Conservation (phyloP, 2,888 invertebrate species). For the Melieria omissa region DNA sequence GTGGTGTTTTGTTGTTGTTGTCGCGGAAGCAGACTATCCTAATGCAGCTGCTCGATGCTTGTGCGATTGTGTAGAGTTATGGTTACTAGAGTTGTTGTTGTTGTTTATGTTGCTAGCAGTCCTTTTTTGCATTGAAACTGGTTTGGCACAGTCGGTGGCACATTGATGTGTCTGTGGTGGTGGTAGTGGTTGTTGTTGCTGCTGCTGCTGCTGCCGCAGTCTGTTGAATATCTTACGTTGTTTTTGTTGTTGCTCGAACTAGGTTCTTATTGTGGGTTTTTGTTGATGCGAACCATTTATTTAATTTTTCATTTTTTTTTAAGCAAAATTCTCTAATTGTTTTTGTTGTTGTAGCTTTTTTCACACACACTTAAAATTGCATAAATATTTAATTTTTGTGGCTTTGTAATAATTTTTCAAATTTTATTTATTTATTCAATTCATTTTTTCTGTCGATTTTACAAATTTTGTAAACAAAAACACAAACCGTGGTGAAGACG, state of each 20-base stretch:
- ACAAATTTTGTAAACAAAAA: neutral
- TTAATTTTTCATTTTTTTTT: neutral
- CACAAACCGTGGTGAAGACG: neutral
- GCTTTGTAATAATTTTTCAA: neutral
- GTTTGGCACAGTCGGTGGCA: no score
- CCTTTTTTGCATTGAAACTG: neutral
- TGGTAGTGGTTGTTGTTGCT: no score
- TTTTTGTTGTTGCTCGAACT: neutral
- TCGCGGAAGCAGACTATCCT: neutral
- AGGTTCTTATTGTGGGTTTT: neutral
- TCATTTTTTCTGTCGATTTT: conserved; percentile 17
- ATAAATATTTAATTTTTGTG: neutral
- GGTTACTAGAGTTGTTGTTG: neutral
- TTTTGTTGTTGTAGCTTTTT: neutral
- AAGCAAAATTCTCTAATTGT: neutral
- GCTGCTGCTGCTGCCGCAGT: no score
- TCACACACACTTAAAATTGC: neutral
- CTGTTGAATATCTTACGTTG: neutral
- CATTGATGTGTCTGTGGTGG: neutral
- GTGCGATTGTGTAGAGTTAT: neutral
- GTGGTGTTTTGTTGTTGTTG: conserved; percentile 10
- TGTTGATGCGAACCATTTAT: neutral
- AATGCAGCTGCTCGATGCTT: neutral
- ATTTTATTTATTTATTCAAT: neutral
- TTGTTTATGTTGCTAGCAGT: neutral